Base-by-base conservation (phyloP, 2,888 invertebrate species). In the Agapostemon virescens region DNA sequence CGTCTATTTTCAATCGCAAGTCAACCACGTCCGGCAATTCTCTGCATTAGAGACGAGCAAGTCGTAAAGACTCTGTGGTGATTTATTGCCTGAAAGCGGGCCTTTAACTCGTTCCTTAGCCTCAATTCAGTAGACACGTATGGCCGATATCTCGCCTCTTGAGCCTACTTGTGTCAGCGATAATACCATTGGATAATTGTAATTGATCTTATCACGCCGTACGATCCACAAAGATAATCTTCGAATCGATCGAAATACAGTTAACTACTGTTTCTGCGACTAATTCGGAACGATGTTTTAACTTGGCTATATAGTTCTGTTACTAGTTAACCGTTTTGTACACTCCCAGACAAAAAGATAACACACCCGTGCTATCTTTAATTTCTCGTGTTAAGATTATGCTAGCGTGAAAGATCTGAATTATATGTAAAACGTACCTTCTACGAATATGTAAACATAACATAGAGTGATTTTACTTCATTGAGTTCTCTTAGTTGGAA, bases 1-100 rank as follows among this genome's bases (percentile, higher is more conserved):
- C 71, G 79, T 85, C 87, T 85, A 82, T 87, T 84, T 87, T 84
- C 87, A 87, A 86, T 85, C 80, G 75, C 74, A 45, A 72, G 87
- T 78, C 87, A 69, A 77, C 71, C 81, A 79, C 86, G 49, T 86
- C 86, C 87, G 86, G 79, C 70, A 85, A 82, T 87, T 85, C 79
- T 71, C 72, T 64, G 64, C 69, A 75, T 76, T 84, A 79, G 64
- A 70, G 74, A 64, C 68, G 71, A 52, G 33, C 76, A 23, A 77
- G 66, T 84, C 71, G 74, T 72, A 74, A 81, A 77, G 76, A 74
- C 79, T 81, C 69, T 70, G 40, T 40, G 30, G 63, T 38, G 68
- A 81, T 70, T 77, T 72, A 72, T 66, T 72, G 61, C 61, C 38
- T 71, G 85, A 70, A 76, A 55, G 58, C 69, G 61, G 15, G 45